These are phyloP conservation scores for Plecturocebus donacophilus DNA, from an alignment of 2,113 vertebrate genomes.

Conservation along the genomic window DNA sequence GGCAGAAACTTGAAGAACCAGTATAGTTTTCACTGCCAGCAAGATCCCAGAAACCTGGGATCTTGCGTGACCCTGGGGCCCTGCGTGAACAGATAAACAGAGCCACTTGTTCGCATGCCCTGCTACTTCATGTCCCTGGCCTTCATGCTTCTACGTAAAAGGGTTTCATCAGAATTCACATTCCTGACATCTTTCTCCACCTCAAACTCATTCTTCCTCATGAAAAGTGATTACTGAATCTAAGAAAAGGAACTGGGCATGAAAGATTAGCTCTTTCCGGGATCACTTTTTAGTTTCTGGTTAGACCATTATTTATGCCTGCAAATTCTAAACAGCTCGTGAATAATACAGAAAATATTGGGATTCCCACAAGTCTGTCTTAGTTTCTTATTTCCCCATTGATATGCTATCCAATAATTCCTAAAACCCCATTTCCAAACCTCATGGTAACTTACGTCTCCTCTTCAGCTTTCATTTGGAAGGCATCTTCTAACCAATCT, in stretches of 20 bases:
- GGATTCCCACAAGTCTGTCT: neutral
- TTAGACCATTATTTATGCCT: neutral
- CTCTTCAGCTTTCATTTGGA: conserved; percentile 98
- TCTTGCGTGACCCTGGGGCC: too few species aligned
- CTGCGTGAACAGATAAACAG: neutral
- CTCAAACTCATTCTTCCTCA: neutral
- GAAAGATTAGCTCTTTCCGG: neutral
- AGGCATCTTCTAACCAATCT: conserved; percentile 99
- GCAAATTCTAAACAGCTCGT: neutral
- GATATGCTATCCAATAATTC: neutral
- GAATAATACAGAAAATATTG: neutral
- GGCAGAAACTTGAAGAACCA: too few species aligned
- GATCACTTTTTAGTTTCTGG: neutral
- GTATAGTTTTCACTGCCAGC: too few species aligned
- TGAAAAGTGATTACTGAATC: neutral
- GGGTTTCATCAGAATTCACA: neutral
- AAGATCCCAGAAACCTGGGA: too few species aligned
- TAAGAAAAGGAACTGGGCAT: neutral
- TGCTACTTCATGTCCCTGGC: neutral
- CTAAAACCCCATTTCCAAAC: neutral
- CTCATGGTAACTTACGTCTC: conserved; percentile 85
- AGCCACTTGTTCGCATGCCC: neutral
- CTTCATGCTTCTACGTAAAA: neutral
- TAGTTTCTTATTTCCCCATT: neutral
- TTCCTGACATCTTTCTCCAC: neutral